phyloP scores from a whole-genome alignment of 2,113 vertebrate species.

The Nipponia nippon region DNA sequence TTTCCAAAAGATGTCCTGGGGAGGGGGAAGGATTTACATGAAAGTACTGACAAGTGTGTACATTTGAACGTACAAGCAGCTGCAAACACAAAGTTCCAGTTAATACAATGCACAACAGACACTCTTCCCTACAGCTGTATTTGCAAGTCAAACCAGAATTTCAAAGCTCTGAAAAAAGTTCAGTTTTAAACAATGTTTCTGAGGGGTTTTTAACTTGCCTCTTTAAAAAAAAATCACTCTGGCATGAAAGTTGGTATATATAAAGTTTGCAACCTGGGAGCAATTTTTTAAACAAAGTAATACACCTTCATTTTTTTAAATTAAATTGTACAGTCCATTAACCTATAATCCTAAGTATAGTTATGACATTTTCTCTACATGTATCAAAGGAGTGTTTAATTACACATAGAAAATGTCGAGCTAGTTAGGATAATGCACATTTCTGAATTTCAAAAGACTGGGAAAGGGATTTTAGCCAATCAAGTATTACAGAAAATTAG shows the following conservation, averaged over 20 bases:
- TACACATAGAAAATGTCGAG: constrained; percentile 43
- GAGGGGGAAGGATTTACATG: background rate
- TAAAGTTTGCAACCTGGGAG: constrained; percentile 10
- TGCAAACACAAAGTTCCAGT: background rate
- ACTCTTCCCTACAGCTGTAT: background rate
- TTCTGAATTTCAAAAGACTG: constrained; percentile 1
- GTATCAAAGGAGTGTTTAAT: constrained; percentile 51
- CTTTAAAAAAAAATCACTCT: background rate
- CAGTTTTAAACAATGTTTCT: background rate
- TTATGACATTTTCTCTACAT: constrained; percentile 43
- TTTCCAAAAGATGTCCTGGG: background rate
- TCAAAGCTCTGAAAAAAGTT: background rate
- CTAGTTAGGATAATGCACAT: background rate
- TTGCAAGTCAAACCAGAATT: background rate
- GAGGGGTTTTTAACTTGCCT: background rate
- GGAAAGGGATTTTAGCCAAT: background rate
- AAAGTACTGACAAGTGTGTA: background rate
- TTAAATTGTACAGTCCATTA: constrained; percentile 45
- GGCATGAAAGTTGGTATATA: constrained; percentile 1
- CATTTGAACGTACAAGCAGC: background rate
- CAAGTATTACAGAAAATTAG: background rate
- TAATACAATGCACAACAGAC: background rate
- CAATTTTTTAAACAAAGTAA: constrained; percentile 34
- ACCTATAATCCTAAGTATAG: constrained; percentile 39
- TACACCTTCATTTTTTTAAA: background rate